Percentiles rank a stretch among this genome's conserved stretches.
Conservation (phyloP, 2,888 invertebrate genomes). For the Andrena chrysosceles region DNA sequence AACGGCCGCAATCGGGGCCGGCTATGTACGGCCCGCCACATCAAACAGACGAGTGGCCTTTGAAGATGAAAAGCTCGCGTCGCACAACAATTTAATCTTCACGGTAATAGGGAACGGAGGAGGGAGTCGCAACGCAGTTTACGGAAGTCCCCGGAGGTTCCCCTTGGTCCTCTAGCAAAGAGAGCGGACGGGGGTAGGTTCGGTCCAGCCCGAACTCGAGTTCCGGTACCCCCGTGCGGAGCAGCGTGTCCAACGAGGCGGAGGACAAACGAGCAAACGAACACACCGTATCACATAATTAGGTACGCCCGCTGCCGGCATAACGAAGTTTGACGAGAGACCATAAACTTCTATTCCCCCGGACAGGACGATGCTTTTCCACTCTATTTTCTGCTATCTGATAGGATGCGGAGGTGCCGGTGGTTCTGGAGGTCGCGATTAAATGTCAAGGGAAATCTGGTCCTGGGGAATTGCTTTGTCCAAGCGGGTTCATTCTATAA, state of each 20-base stretch:
- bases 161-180: constrained; percentile 30
- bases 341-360: constrained; percentile 39
- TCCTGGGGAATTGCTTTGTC: background rate
- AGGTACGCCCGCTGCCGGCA: constrained; percentile 72
- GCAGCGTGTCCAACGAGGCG: constrained; percentile 66
- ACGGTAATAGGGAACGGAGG: constrained; percentile 70
- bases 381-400: background rate
- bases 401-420: background rate
- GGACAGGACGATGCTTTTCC: constrained; percentile 1
- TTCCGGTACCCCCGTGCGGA: constrained; percentile 49
- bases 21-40: constrained; percentile 73
- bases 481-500: no score
- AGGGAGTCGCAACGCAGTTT: constrained; percentile 65
- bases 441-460: background rate
- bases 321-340: constrained; percentile 72
- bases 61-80: constrained; percentile 78
- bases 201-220: constrained; percentile 12
- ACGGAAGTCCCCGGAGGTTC: constrained; percentile 67
- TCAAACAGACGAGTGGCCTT: constrained; percentile 77
- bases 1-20: constrained; percentile 64
- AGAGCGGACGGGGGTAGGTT: constrained; percentile 11
- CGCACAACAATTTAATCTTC: constrained; percentile 79
- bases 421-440: background rate
- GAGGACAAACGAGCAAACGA: constrained; percentile 77
- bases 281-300: constrained; percentile 74